Base-by-base conservation (phyloP, 2,113 vertebrate species). In the Loxodonta africana region DNA sequence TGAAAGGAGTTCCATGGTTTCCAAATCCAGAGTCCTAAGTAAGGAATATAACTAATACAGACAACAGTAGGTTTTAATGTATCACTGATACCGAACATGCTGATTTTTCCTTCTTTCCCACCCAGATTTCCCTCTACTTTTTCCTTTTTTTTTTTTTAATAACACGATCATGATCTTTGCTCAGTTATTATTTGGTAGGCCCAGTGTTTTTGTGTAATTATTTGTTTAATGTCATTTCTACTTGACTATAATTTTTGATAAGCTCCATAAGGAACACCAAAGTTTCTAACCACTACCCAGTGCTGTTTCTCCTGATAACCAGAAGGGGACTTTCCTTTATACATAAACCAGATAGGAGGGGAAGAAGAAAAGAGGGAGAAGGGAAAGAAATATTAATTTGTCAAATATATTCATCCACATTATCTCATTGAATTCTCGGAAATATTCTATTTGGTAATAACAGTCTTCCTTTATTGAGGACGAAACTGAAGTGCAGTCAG, bases 101-200 rank as follows among this genome's bases (percentile, higher is more conserved):
- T 44, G 77, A 88, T 62, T 33, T 73, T 73, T 71, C 71, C 62
- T 63, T 88, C 30, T 80, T 94, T 44, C 28, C 78, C 12, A 57
- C 20, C n/a, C 12, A 88, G n/a, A 0, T 46, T 84, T 92, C 62
- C 37, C 51, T 89, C 8, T 78, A 30, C 8, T 62, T 91, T 95
- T 93, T 60, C 11, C 76, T 95, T 95, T 7, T 28, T 69, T 90
- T 93, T 93, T 87, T 87, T 76, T 86, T 71, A 84, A 65, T n/a
- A 84, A 65, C 25, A 83, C 11, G 63, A 26, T 46, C 71, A 18
- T 63, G 2, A 80, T 37, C 37, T 88, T 89, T 57, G 6, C 23
- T 80, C 46, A 92, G 21, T 84, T 87, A 80, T 62, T 48, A 83
- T 91, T 91, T 87, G 18, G 21, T 62, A 37, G 25, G 33, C 33